Percentiles rank a stretch among this genome's conserved stretches.
Evolutionary conservation across 2,113 vertebrate species (phyloP).

Genomic region (Burhinus oedicnemus): DNA sequence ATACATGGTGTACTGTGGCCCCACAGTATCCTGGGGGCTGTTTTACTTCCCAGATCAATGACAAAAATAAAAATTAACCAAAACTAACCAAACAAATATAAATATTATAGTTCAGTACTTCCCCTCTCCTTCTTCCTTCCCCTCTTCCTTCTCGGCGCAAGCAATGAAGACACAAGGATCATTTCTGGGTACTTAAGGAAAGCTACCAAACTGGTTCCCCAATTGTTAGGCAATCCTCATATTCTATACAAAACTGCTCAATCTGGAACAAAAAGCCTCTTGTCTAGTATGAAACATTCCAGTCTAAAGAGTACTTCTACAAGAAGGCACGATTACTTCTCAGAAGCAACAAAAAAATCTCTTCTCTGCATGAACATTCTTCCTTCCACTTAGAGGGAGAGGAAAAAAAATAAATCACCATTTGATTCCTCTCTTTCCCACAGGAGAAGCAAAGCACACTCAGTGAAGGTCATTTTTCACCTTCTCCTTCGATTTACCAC

Average conservation of each 20-base stretch:
- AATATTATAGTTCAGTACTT: neutral
- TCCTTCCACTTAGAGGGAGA: neutral
- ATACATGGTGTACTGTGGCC: neutral
- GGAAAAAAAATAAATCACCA: neutral
- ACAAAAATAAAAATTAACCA: neutral
- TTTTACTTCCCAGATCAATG: neutral
- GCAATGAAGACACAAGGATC: neutral
- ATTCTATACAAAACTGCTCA: neutral
- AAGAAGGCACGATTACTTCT: neutral
- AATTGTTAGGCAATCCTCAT: neutral
- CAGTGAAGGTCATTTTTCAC: slow-evolving; percentile 5
- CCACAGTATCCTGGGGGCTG: no score
- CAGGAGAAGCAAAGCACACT: neutral
- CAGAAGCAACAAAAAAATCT: neutral
- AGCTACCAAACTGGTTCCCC: neutral
- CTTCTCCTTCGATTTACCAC: neutral
- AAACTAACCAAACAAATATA: neutral
- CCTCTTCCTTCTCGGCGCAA: neutral
- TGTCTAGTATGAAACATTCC: neutral
- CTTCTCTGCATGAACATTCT: neutral
- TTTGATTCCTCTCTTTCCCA: neutral
- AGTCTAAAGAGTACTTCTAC: neutral
- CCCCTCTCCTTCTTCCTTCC: neutral
- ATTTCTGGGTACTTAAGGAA: neutral
- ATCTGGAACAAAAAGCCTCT: neutral